A percentile compares a stretch with the other conserved stretches of the same genome.
Evolutionary conservation across 2,888 invertebrate genomes (phyloP).

Genomic region (Trachelus tabidus): DNA sequence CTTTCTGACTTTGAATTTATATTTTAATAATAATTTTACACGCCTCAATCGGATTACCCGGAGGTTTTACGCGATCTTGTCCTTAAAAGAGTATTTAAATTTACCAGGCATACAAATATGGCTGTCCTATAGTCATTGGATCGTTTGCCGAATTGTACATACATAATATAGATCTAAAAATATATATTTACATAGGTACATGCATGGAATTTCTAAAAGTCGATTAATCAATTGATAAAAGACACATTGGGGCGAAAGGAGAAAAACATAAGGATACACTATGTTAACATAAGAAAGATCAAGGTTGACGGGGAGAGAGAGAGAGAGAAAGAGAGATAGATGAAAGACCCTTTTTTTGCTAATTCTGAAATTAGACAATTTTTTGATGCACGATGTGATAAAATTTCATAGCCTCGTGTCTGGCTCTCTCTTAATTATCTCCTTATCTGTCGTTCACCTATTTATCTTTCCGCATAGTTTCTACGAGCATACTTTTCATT

Average conservation of each 20-base stretch:
- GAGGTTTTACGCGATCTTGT: background rate
- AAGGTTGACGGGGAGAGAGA: background rate
- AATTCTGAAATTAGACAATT: background rate
- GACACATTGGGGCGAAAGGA: conserved; percentile 3
- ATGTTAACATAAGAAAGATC: background rate
- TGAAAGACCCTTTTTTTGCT: background rate
- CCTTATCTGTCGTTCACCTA: background rate
- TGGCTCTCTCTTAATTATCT: background rate
- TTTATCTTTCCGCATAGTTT: background rate
- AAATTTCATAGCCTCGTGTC: background rate
- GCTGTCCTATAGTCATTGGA: background rate
- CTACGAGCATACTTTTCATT: background rate
- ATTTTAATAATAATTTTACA: conserved; percentile 46
- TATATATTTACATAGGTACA: background rate
- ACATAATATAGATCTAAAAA: background rate
- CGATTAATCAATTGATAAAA: conserved; percentile 4
- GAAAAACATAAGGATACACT: background rate
- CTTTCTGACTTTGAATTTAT: conserved; percentile 37
- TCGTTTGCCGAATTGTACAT: background rate
- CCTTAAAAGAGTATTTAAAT: background rate
- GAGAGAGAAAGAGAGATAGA: background rate
- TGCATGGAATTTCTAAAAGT: background rate
- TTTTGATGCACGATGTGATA: background rate
- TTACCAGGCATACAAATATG: background rate
- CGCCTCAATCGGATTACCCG: conserved; percentile 6